A percentile compares a stretch with the other conserved stretches of the same genome.
phyloP scores from a whole-genome alignment of 2,888 invertebrate genomes.

The Celastrina argiolus region DNA sequence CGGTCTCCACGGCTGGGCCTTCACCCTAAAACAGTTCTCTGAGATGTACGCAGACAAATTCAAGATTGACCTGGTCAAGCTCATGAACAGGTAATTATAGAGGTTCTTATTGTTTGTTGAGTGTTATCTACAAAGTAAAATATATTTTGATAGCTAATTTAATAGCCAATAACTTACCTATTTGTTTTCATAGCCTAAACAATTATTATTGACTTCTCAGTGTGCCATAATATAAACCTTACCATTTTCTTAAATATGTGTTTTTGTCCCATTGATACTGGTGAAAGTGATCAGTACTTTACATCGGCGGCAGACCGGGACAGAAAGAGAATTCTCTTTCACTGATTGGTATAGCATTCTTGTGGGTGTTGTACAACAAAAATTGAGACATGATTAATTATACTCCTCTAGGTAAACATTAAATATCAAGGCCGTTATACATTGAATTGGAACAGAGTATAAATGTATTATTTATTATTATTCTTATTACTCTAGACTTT shows the following conservation, averaged over 20 bases:
- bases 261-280: constrained; percentile 69
- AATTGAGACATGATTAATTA: constrained; percentile 44
- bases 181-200: too few species aligned
- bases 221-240: too few species aligned
- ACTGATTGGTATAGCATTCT: constrained; percentile 44
- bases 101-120: too few species aligned
- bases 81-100: constrained; percentile 88
- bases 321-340: constrained; percentile 50
- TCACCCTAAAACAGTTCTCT: constrained; percentile 99
- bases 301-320: constrained; percentile 71
- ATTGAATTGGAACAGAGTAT: too few species aligned
- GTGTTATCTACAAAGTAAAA: neutral
- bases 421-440: too few species aligned
- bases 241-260: neutral
- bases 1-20: constrained; percentile 99
- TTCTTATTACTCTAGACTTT: constrained; percentile 73
- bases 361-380: constrained; percentile 46
- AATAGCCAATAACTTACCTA: too few species aligned
- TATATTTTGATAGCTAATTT: neutral
- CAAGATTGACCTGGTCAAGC: constrained; percentile 96
- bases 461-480: constrained; percentile 1
- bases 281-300: constrained; percentile 56
- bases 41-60: constrained; percentile 99
- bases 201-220: too few species aligned
- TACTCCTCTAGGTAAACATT: too few species aligned